Evolutionary conservation across 1,140 invertebrate species (phyloP).

Genomic region (Caenorhabditis brenneri): DNA sequence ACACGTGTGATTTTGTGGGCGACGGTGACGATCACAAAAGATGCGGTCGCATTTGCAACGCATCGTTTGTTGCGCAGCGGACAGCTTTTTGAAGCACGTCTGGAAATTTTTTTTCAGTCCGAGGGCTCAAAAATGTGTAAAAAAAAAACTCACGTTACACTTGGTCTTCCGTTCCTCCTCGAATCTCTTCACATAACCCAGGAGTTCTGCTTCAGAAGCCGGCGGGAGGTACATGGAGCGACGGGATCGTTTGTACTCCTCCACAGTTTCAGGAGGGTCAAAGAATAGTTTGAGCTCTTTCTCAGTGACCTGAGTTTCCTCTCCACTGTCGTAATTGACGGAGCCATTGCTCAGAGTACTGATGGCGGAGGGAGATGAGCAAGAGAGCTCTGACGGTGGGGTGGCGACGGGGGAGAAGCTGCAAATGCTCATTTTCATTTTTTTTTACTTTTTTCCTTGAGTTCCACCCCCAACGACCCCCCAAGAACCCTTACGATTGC

Average conservation of each 20-base stretch:
- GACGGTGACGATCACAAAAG: slow-evolving; percentile 37
- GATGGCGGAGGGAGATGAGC: not conserved
- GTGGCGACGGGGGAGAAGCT: slow-evolving; percentile 8
- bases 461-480: not conserved
- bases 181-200: slow-evolving; percentile 16
- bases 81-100: slow-evolving; percentile 24
- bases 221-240: slow-evolving; percentile 20
- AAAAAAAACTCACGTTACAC: slow-evolving; percentile 4
- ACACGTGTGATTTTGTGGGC: slow-evolving; percentile 22
- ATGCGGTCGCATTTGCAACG: not conserved
- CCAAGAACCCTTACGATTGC: not conserved
- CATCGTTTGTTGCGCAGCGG: slow-evolving; percentile 21
- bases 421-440: too few species aligned
- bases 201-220: not conserved
- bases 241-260: not conserved
- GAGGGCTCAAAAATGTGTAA: not conserved
- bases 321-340: not conserved
- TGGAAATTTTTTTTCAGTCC: not conserved
- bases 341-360: too few species aligned
- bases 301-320: slow-evolving; percentile 20
- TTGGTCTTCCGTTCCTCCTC: slow-evolving; percentile 18
- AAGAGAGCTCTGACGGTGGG: not conserved
- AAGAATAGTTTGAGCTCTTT: slow-evolving; percentile 45
- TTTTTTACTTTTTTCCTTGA: too few species aligned
- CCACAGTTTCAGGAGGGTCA: slow-evolving; percentile 24